Conservation (phyloP, 2,113 vertebrate species). For the Triplophysa siluroides region DNA sequence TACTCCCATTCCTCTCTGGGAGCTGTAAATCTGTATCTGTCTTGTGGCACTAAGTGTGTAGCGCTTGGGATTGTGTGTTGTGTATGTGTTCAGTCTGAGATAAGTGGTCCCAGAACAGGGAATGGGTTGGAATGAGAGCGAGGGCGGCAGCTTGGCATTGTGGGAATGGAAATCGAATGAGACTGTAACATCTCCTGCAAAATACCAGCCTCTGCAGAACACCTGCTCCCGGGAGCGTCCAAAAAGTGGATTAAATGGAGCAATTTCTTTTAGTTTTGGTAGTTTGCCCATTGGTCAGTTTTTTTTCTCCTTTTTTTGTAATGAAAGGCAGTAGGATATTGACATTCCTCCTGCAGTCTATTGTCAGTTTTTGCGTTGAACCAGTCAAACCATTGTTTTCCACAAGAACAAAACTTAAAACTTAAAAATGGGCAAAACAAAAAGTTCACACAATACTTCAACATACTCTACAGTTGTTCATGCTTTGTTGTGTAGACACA, state of each 20-base stretch:
- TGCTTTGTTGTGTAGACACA: too few species aligned
- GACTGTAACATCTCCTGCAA: constrained; percentile 8
- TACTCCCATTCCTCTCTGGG: not conserved
- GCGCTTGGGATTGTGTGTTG: constrained; percentile 23
- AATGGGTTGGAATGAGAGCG: constrained; percentile 26
- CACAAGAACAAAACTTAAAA: too few species aligned
- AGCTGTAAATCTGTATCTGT: constrained; percentile 14
- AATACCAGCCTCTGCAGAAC: constrained; percentile 28
- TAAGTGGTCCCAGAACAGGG: constrained; percentile 27
- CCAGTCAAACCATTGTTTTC: too few species aligned
- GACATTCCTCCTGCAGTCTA: too few species aligned
- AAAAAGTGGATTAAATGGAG: constrained; percentile 6
- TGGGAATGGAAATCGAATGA: constrained; percentile 32
- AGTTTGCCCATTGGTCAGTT: not conserved
- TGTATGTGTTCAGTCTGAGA: constrained; percentile 17
- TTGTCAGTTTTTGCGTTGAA: too few species aligned
- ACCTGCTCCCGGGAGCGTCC: constrained; percentile 17
- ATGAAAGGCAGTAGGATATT: too few species aligned
- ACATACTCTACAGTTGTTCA: too few species aligned
- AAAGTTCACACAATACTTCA: too few species aligned
- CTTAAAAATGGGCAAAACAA: too few species aligned
- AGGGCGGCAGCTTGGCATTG: constrained; percentile 20
- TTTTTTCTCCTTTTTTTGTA: not conserved
- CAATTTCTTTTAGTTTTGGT: not conserved
- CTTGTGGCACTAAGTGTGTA: not conserved